Evolutionary conservation across 2,797 vertebrate species (phyloP).

Genomic region (Decapterus maruadsi): DNA sequence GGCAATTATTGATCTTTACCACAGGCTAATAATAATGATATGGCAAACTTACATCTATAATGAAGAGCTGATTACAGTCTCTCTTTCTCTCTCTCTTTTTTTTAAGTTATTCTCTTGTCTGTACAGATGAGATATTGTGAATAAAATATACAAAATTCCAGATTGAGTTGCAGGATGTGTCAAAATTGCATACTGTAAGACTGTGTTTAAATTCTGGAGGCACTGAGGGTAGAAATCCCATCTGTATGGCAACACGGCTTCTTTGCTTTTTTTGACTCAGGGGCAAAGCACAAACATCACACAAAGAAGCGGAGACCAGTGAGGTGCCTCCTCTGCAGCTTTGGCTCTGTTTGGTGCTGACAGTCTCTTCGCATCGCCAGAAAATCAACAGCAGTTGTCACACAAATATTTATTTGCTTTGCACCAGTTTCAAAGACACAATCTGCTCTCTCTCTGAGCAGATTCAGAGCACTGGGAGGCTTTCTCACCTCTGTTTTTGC

Average conservation of each 20-base stretch:
- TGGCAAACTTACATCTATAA: slow-evolving; percentile 11
- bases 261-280: slow-evolving; percentile 32
- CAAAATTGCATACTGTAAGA: slow-evolving; percentile 8
- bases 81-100: slow-evolving; percentile 6
- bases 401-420: slow-evolving; percentile 38
- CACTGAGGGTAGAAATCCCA: slow-evolving; percentile 41
- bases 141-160: background rate
- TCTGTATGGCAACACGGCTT: slow-evolving; percentile 16
- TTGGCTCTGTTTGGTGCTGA: slow-evolving; percentile 23
- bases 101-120: background rate
- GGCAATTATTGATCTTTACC: slow-evolving; percentile 75
- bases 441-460: slow-evolving; percentile 21
- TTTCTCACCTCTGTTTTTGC: slow-evolving; percentile 18
- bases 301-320: slow-evolving; percentile 17
- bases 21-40: slow-evolving; percentile 41
- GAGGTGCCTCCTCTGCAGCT: slow-evolving; percentile 7
- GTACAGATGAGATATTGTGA: background rate
- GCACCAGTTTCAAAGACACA: slow-evolving; percentile 15
- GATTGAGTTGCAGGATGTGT: background rate
- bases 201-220: slow-evolving; percentile 26
- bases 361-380: slow-evolving; percentile 14
- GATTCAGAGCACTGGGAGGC: slow-evolving; percentile 4
- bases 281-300: slow-evolving; percentile 37
- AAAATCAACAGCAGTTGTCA: slow-evolving; percentile 3
- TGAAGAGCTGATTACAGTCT: slow-evolving; percentile 12